Percentiles rank a stretch among this genome's conserved stretches.
phyloP scores from a whole-genome alignment of 2,113 vertebrate species.

The Hippotragus niger region DNA sequence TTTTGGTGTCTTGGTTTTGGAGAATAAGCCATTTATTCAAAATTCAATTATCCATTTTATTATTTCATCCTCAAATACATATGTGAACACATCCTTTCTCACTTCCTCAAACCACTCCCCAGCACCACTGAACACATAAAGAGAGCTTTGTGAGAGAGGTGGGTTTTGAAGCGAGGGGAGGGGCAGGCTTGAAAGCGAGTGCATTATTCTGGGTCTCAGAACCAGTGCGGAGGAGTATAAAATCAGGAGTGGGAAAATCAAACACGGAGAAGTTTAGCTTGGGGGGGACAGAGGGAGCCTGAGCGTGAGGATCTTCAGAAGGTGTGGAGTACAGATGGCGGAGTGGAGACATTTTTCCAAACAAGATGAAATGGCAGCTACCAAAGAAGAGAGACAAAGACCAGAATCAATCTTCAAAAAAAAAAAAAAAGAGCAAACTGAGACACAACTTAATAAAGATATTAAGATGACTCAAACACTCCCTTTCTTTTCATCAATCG shows the following conservation, averaged over 20 bases:
- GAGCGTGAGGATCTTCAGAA: neutral
- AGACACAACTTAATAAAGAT: slow-evolving; percentile 8
- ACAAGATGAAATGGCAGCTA: neutral
- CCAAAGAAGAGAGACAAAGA: neutral
- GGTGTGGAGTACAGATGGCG: neutral
- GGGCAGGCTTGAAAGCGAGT: slow-evolving; percentile 1
- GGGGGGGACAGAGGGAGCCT: slow-evolving; percentile 1
- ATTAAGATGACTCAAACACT: neutral
- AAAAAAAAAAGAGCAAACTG: neutral
- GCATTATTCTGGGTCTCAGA: slow-evolving; percentile 30
- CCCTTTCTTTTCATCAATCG: neutral
- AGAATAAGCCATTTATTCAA: slow-evolving; percentile 57
- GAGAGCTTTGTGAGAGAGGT: slow-evolving; percentile 45
- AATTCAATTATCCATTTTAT: slow-evolving; percentile 66
- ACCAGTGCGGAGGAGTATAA: neutral
- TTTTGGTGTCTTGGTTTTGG: slow-evolving; percentile 52
- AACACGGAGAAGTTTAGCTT: slow-evolving; percentile 14
- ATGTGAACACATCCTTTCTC: slow-evolving; percentile 41
- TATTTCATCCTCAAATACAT: slow-evolving; percentile 35
- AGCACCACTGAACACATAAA: slow-evolving; percentile 28
- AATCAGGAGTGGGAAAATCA: slow-evolving; percentile 51
- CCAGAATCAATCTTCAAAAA: slow-evolving; percentile 22
- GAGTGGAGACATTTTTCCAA: neutral
- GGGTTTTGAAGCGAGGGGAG: neutral
- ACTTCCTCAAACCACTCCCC: slow-evolving; percentile 33